phyloP scores from a whole-genome alignment of 2,888 invertebrate genomes.

The Diogma glabrata region DNA sequence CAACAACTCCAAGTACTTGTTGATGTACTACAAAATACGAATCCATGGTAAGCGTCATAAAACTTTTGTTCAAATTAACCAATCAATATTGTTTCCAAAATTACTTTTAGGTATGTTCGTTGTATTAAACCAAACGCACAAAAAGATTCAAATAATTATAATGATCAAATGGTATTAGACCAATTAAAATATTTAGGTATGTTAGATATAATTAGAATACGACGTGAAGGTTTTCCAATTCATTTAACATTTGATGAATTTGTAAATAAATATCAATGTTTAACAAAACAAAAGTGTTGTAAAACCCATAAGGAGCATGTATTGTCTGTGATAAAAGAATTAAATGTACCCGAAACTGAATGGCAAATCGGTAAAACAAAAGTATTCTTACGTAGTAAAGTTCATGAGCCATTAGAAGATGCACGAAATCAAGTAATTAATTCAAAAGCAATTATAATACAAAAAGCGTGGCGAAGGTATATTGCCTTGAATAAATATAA shows the following conservation, averaged over 20 bases:
- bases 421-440: constrained; percentile 56
- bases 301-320: constrained; percentile 26
- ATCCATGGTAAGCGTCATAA: constrained; percentile 74
- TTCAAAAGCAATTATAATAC: constrained; percentile 59
- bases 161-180: constrained; percentile 68
- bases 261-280: constrained; percentile 62
- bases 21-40: constrained; percentile 79
- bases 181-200: constrained; percentile 85
- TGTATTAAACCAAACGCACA: constrained; percentile 87
- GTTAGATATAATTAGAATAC: constrained; percentile 83
- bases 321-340: constrained; percentile 43
- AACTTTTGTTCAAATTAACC: constrained; percentile 38
- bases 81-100: neutral
- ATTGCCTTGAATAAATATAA: constrained; percentile 53
- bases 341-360: constrained; percentile 58
- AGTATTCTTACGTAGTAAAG: constrained; percentile 67
- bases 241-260: constrained; percentile 71
- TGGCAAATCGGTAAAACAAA: constrained; percentile 85
- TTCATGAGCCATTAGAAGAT: constrained; percentile 77
- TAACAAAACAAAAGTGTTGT: constrained; percentile 33
- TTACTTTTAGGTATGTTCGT: constrained; percentile 67
- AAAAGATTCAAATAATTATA: constrained; percentile 69
- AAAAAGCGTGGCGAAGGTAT: constrained; percentile 63
- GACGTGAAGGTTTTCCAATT: constrained; percentile 81
- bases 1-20: constrained; percentile 79